Evolutionary conservation across 2,113 vertebrate species (phyloP), one percentile per base, ranked within the genome.

Genomic region (Galemys pyrenaicus): DNA sequence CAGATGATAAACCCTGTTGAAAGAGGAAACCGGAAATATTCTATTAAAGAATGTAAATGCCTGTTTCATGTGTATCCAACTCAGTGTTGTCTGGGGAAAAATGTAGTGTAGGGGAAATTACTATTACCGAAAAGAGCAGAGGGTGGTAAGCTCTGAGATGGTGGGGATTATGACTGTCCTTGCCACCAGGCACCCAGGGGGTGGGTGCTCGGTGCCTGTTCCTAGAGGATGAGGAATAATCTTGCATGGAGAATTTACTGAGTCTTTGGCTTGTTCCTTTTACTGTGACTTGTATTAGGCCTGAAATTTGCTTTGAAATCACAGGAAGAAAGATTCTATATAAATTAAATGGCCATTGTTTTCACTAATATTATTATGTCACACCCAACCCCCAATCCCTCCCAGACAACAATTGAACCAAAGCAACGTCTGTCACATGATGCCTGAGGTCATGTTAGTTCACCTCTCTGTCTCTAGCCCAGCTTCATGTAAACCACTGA

Each of bases 331-430:
- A 93, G 87, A 70, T 75, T 97, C 93, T 92, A 64, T 94, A 94
- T 96, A 96, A 97, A 97, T 90, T 79, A 92, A 97, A 84, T 92
- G 92, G 62, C 95, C 81, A 97, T 97, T 97, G 96, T 97, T 95
- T 93, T 90, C 17, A 8, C 56, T 96, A 95, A 96, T 90, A 96
- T 88, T 68, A 95, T 96, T 95, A 93, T 92, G 96, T 96, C 95
- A 96, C 84, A 81, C 95, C 96, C 87, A 95, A 73, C 46, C 80
- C 74, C 67, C 91, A 92, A 20, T 85, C 91, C 81, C 17, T 97
- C 30, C 30, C 92, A 97, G 94, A 95, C 96, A 97, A 97, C 97
- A 97, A 97, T 94, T 93, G 90, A 95, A 85, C 94, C 81, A 82
- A 87, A 97, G 95, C 84, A 84, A 28, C 49, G 62, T 93, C 87